A percentile compares a stretch with the other conserved stretches of the same genome.
Conservation (phyloP, 1,140 invertebrate species). For the Rhopalosiphum maidis region DNA sequence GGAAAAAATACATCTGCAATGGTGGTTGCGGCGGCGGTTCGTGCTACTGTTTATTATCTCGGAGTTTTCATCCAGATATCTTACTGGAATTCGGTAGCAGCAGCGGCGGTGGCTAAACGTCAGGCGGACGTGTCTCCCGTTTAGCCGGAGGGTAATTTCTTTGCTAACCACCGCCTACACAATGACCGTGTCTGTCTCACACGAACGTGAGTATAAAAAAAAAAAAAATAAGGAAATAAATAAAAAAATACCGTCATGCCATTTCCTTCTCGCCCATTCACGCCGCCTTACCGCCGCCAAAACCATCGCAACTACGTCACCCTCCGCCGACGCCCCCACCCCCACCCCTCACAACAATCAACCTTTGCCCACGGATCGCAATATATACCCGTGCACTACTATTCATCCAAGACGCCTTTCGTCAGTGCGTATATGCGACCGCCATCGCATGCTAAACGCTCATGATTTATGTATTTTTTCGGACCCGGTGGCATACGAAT, state of each 20-base stretch:
- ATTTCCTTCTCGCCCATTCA: neutral
- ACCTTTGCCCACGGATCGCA: neutral
- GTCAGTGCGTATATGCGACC: neutral
- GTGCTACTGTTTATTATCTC: neutral
- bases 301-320: neutral
- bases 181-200: neutral
- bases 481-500: neutral
- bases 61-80: neutral
- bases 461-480: conserved; percentile 34
- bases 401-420: neutral
- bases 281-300: neutral
- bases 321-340: neutral
- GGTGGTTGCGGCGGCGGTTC: no score
- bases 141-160: neutral
- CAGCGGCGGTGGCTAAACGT: neutral
- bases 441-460: neutral
- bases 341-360: neutral
- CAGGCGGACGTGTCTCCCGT: neutral
- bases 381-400: neutral
- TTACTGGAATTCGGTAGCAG: neutral
- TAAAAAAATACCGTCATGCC: neutral
- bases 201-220: neutral
- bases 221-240: neutral
- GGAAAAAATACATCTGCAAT: neutral
- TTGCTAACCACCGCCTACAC: neutral